Percentiles rank a stretch among this genome's conserved stretches.
Conservation (phyloP, 2,797 vertebrate species). For the Gobio occitaniae region DNA sequence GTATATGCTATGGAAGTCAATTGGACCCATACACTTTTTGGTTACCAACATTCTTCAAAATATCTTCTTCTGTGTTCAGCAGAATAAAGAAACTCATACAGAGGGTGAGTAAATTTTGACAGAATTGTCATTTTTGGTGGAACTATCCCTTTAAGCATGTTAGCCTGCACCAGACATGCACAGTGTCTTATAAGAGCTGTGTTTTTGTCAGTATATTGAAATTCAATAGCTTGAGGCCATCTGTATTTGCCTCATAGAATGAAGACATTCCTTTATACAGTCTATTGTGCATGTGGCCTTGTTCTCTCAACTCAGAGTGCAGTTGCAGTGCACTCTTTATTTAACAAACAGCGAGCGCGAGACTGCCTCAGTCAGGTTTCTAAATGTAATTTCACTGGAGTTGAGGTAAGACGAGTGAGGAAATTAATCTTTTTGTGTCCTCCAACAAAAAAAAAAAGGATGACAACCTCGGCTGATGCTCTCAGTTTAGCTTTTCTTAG, state of each 20-base stretch:
- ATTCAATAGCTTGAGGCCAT: constrained; percentile 39
- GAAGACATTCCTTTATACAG: constrained; percentile 48
- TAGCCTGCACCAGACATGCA: constrained; percentile 22
- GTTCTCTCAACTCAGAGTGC: constrained; percentile 47
- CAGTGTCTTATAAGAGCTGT: constrained; percentile 23
- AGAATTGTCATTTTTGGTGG: neutral
- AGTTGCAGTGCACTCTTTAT: constrained; percentile 34
- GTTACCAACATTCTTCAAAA: neutral
- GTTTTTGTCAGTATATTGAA: constrained; percentile 42
- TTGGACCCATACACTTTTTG: neutral
- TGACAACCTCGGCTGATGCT: constrained; percentile 31
- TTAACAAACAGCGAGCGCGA: constrained; percentile 26
- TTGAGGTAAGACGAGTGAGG: constrained; percentile 33
- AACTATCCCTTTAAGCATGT: constrained; percentile 8
- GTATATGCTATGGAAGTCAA: too few relatives aligned
- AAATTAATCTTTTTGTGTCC: constrained; percentile 29
- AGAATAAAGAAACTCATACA: neutral
- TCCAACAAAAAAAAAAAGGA: constrained; percentile 42
- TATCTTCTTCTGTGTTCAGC: neutral
- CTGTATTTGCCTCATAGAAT: constrained; percentile 37
- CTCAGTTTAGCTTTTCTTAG: neutral
- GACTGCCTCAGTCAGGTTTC: constrained; percentile 19
- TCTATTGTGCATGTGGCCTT: constrained; percentile 63
- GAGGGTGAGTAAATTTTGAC: neutral
- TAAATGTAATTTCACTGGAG: constrained; percentile 30